Conservation (phyloP, 2,113 vertebrate species). For the Corvus hawaiiensis region DNA sequence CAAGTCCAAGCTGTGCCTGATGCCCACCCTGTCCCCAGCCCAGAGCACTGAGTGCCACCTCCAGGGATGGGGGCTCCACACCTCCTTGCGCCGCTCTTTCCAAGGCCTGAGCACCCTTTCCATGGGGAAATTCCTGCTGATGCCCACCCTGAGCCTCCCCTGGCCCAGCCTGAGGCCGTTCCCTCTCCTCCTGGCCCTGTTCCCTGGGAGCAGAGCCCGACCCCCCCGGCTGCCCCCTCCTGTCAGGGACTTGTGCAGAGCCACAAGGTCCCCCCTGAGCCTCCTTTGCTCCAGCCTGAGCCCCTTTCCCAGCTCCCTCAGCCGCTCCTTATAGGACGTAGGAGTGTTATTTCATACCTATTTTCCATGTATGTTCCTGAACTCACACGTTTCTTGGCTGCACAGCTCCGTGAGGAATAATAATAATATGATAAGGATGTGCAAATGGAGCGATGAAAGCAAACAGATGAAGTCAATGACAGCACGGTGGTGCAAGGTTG, state of each 20-base stretch:
- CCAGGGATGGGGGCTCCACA: not conserved
- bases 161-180: not conserved
- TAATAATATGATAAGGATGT: not conserved
- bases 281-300: not conserved
- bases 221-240: not conserved
- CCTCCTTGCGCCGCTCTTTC: not conserved
- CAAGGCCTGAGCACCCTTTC: accelerated
- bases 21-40: not conserved
- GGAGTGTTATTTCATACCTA: not conserved
- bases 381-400: not conserved
- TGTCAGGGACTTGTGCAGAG: not conserved
- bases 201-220: not conserved
- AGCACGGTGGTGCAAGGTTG: not conserved
- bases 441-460: not conserved
- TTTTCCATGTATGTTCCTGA: not conserved
- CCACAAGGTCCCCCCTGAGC: not conserved
- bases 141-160: too few species aligned
- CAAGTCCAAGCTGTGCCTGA: accelerated
- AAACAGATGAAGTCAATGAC: not conserved
- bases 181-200: not conserved
- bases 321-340: accelerated
- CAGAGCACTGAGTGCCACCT: accelerated
- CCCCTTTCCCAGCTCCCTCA: not conserved
- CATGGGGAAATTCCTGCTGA: not conserved
- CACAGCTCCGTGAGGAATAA: not conserved